A percentile compares a stretch with the other conserved stretches of the same genome.
Evolutionary conservation across 1,140 invertebrate genomes (phyloP).

Genomic region (Scaptomyza hsui): DNA sequence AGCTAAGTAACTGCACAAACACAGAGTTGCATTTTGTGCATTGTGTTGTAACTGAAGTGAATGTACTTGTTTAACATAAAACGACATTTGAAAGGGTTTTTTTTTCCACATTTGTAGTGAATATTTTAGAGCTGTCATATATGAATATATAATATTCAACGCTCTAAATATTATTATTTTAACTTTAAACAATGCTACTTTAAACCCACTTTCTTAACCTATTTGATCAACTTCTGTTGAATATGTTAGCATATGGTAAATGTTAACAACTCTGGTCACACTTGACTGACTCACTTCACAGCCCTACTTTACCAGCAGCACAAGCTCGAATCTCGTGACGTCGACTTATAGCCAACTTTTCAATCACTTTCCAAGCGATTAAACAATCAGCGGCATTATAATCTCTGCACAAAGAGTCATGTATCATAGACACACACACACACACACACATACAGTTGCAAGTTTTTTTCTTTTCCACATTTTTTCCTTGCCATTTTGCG

Average conservation of each 20-base stretch:
- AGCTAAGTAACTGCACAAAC: constrained; percentile 30
- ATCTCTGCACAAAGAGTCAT: constrained; percentile 71
- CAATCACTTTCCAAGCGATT: constrained; percentile 80
- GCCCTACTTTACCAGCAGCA: constrained; percentile 5
- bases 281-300: constrained; percentile 31
- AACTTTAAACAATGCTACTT: too few relatives aligned
- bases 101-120: not conserved
- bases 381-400: constrained; percentile 80
- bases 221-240: not conserved
- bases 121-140: constrained; percentile 2
- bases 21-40: constrained; percentile 3
- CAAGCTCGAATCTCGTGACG: constrained; percentile 12
- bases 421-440: constrained; percentile 62
- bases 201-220: not conserved
- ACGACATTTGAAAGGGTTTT: constrained; percentile 5
- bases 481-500: constrained; percentile 49
- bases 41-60: constrained; percentile 1
- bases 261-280: constrained; percentile 14
- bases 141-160: not conserved
- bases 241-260: constrained; percentile 22
- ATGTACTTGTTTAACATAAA: constrained; percentile 14
- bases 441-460: constrained; percentile 25
- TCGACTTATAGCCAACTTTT: constrained; percentile 71
- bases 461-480: constrained; percentile 25
- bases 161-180: too few relatives aligned